Evolutionary conservation across 2,113 vertebrate genomes (phyloP).

Genomic region (Arenaria interpres): DNA sequence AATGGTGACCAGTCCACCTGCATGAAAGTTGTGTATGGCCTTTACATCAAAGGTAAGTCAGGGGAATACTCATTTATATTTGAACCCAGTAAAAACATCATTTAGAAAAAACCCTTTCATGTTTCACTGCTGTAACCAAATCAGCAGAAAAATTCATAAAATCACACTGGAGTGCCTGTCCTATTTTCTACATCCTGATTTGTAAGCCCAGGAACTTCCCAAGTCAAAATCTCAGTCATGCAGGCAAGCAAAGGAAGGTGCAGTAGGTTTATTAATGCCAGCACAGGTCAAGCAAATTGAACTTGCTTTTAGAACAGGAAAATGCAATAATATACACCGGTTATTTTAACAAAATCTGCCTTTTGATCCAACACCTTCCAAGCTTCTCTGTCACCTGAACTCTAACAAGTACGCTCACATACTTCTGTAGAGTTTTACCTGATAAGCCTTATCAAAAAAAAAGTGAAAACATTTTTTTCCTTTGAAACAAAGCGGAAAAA

Average conservation of each 20-base stretch:
- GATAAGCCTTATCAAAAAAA: background rate
- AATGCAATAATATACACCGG: background rate
- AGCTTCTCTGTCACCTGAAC: background rate
- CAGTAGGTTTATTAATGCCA: background rate
- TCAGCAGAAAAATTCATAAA: background rate
- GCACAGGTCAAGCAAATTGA: background rate
- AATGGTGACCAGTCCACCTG: background rate
- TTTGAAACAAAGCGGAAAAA: conserved; percentile 1
- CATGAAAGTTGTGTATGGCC: background rate
- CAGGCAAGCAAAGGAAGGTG: background rate
- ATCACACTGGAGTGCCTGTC: background rate
- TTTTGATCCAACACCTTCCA: background rate
- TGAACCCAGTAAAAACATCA: background rate
- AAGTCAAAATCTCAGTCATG: background rate
- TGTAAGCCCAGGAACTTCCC: background rate
- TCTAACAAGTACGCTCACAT: background rate
- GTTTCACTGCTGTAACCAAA: background rate
- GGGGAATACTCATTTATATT: background rate
- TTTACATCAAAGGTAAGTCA: background rate
- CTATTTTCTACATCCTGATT: background rate
- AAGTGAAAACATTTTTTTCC: background rate
- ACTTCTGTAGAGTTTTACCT: background rate
- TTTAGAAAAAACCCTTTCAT: background rate
- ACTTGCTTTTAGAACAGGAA: background rate
- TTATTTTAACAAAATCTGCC: background rate